phyloP scores from a whole-genome alignment of 2,888 invertebrate genomes.

The Coenonympha glycerion region DNA sequence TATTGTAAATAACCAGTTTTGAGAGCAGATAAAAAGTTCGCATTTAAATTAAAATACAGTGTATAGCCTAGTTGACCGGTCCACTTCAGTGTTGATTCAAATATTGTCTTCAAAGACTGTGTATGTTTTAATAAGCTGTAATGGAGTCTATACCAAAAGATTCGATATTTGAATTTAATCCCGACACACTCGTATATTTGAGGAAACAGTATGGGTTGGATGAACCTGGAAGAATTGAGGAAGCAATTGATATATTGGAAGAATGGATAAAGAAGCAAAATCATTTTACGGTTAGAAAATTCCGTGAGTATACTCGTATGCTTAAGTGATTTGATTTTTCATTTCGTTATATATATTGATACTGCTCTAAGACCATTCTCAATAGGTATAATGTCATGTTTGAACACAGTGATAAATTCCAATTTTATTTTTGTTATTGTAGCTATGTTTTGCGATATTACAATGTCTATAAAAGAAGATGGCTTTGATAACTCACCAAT shows the following conservation, averaged over 20 bases:
- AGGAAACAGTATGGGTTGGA: conserved; percentile 35
- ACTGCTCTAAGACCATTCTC: too few relatives aligned
- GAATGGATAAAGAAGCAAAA: conserved; percentile 42
- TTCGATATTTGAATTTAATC: conserved; percentile 23
- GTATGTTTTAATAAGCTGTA: too few relatives aligned
- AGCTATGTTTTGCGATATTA: too few relatives aligned
- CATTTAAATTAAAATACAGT: too few relatives aligned
- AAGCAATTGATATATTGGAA: conserved; percentile 35
- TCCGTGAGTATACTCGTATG: not conserved
- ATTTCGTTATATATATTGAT: too few relatives aligned
- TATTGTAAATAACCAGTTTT: not conserved
- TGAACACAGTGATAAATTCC: too few relatives aligned
- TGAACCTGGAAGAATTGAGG: conserved; percentile 33
- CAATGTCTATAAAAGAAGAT: too few relatives aligned
- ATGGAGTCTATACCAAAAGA: conserved; percentile 3
- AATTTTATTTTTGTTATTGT: too few relatives aligned
- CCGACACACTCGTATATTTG: conserved; percentile 31
- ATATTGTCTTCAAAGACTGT: too few relatives aligned
- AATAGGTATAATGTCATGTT: too few relatives aligned
- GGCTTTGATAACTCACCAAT: too few relatives aligned
- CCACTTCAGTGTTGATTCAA: not conserved
- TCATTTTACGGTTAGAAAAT: conserved; percentile 37
- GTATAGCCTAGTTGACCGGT: not conserved
- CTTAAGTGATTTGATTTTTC: conserved; percentile 10
- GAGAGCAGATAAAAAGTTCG: too few relatives aligned